phyloP scores from a whole-genome alignment of 2,113 vertebrate species.

The Papio anubis region DNA sequence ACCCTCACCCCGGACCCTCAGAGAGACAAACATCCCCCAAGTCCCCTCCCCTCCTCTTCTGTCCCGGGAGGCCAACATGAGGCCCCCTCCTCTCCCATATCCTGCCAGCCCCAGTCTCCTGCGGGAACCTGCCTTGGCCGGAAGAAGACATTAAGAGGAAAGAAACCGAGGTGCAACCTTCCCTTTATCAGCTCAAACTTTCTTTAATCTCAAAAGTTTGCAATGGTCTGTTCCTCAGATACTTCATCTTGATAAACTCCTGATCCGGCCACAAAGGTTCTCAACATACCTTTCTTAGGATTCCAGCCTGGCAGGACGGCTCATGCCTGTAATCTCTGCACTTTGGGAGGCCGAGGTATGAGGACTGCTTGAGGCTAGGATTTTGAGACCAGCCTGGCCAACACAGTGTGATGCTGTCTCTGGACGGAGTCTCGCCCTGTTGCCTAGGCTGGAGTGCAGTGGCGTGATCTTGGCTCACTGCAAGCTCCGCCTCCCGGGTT shows the following conservation, averaged over 20 bases:
- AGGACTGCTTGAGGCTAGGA: too few species aligned
- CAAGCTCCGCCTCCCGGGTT: too few species aligned
- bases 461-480: too few species aligned
- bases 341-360: too few species aligned
- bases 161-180: fast-evolving
- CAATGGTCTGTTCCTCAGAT: background rate
- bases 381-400: too few species aligned
- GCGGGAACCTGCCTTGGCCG: background rate
- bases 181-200: background rate
- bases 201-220: background rate
- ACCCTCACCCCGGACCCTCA: background rate
- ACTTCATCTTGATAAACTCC: background rate
- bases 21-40: background rate
- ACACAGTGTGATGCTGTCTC: too few species aligned
- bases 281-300: background rate
- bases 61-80: background rate
- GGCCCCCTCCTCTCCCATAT: background rate
- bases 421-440: too few species aligned
- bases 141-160: background rate
- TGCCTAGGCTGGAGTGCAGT: too few species aligned
- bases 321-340: too few species aligned
- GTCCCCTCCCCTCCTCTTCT: background rate
- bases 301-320: too few species aligned
- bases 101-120: background rate
- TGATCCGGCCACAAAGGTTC: fast-evolving